These are phyloP conservation scores for Pristionchus japonicus DNA, from an alignment of 2,888 invertebrate genomes.

Conservation along the genomic window DNA sequence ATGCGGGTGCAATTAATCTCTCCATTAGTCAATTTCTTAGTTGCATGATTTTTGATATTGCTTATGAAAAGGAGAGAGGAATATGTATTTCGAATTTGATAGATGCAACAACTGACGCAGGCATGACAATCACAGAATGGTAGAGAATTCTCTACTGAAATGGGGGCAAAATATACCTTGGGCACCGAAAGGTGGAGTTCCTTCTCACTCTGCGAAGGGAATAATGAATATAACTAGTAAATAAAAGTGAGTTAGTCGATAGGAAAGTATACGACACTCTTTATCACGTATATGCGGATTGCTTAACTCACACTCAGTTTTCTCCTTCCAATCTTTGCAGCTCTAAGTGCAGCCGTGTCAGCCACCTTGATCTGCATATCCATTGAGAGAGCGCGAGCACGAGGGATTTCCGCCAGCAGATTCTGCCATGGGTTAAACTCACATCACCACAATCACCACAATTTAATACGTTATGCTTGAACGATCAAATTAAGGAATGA, in stretches of 20 bases:
- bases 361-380: slow-evolving; percentile 71
- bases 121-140: background rate
- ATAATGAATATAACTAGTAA: background rate
- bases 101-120: background rate
- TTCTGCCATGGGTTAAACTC: slow-evolving; percentile 22
- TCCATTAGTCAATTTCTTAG: too few species aligned
- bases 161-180: slow-evolving; percentile 24
- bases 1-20: too few species aligned
- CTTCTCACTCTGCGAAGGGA: background rate
- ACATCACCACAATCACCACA: background rate
- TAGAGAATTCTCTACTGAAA: background rate
- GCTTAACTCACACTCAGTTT: slow-evolving; percentile 54
- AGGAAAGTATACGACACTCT: too few species aligned
- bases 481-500: background rate
- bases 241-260: too few species aligned
- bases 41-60: too few species aligned
- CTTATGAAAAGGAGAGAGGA: too few species aligned
- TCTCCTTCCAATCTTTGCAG: slow-evolving; percentile 42
- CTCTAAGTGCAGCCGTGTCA: slow-evolving; percentile 50
- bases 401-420: slow-evolving; percentile 17
- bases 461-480: background rate
- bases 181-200: background rate
- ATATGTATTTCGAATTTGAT: background rate
- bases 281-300: background rate
- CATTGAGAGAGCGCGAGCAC: slow-evolving; percentile 68